Evolutionary conservation across 2,113 vertebrate genomes (phyloP).

Genomic region (Laticauda colubrina): DNA sequence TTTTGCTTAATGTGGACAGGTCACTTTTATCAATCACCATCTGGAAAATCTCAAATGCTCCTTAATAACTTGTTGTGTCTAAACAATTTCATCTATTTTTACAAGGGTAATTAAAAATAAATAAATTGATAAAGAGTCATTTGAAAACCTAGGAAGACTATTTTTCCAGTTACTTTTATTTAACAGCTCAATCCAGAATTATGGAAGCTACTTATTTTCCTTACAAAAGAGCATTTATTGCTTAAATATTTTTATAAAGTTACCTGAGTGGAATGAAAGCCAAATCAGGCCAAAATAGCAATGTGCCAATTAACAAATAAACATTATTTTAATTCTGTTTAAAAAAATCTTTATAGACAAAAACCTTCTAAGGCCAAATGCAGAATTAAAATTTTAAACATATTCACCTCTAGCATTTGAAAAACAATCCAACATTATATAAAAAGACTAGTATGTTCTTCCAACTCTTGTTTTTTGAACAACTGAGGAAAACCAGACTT

Average conservation of each 20-base stretch:
- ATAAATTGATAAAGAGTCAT: background rate
- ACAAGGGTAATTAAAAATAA: background rate
- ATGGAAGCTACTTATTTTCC: constrained; percentile 15
- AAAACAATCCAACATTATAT: constrained; percentile 1
- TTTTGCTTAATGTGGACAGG: background rate
- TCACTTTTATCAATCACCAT: background rate
- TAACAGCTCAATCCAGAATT: constrained; percentile 18
- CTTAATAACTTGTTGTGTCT: background rate
- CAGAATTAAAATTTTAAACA: constrained; percentile 16
- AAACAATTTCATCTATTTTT: background rate
- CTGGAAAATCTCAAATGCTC: background rate
- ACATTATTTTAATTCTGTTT: constrained; percentile 8
- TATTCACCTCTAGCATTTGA: constrained; percentile 26
- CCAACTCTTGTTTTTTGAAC: constrained; percentile 15
- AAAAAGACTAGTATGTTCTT: background rate
- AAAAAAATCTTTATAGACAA: constrained; percentile 29
- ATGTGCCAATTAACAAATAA: constrained; percentile 34
- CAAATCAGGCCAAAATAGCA: constrained; percentile 28
- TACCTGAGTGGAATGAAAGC: constrained; percentile 38
- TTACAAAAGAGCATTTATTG: constrained; percentile 16
- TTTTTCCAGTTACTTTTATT: background rate
- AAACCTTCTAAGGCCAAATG: constrained; percentile 19
- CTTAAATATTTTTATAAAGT: constrained; percentile 40
- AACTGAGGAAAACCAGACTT: constrained; percentile 30
- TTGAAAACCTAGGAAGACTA: background rate